Percentiles rank a stretch among this genome's conserved stretches.
Conservation (phyloP, 2,797 vertebrate species). For the Fratercula arctica region DNA sequence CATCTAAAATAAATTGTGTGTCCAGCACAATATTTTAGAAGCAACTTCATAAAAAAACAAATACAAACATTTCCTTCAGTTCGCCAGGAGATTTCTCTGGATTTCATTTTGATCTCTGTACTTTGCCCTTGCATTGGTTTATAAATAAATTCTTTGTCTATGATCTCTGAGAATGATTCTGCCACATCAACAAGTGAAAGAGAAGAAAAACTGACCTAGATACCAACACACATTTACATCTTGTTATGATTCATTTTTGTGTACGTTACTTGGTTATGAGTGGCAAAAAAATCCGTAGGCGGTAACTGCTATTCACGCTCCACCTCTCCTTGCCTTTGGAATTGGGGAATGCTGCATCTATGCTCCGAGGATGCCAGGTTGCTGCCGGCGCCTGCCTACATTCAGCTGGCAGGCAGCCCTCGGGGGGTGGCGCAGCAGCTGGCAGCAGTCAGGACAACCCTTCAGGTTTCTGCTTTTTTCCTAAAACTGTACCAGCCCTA, state of each 20-base stretch:
- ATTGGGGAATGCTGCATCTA: background rate
- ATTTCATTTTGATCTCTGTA: background rate
- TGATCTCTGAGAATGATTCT: background rate
- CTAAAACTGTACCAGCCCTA: background rate
- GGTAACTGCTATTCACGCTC: background rate
- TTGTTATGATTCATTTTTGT: background rate
- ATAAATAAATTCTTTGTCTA: background rate
- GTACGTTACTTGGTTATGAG: background rate
- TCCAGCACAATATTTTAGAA: background rate
- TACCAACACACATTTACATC: background rate
- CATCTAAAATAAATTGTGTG: background rate
- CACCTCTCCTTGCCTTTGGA: background rate
- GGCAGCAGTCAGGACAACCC: background rate
- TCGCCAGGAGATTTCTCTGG: background rate
- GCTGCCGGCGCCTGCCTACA: background rate
- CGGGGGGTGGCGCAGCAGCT: background rate
- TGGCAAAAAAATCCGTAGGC: background rate
- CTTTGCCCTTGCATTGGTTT: background rate
- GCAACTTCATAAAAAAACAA: background rate
- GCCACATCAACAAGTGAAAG: background rate
- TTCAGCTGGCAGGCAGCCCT: background rate
- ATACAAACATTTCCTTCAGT: background rate
- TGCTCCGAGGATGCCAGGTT: background rate
- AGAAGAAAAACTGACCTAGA: background rate
- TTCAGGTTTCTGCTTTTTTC: background rate